Evolutionary conservation across 2,797 vertebrate genomes (phyloP), one percentile per base, ranked within the genome.

Genomic region (Sebastes jordani): DNA sequence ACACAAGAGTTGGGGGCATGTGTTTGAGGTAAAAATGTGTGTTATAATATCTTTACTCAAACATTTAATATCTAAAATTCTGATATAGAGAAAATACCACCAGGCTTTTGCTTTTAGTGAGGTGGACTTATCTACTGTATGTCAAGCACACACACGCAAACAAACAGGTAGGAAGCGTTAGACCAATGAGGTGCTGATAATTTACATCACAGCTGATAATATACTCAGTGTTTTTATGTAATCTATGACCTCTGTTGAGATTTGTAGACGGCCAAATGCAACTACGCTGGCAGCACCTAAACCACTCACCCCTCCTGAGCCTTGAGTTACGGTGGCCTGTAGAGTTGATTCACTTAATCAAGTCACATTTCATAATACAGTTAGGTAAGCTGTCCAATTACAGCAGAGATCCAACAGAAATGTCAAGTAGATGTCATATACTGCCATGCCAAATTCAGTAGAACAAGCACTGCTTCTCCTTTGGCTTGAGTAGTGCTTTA

Each of bases 241-340:
- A 84, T 75, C 27, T 63, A 9, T 84, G 79, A 82, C 82, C 81
- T 90, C 71, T 82, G 71, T 27, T 46, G 25, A 67, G 46, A 74
- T 75, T 34, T 80, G 70, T 32, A 54, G 25, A 42, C 8, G 65
- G 11, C 30, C 59, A 67, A 74, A 60, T 74, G 36, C 7, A 61
- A 61, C 60, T 18, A 16, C 52, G 46, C 11, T 62, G 46, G n/a
- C 25, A 68, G 63, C 22, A 6, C 16, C 67, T 14, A 23, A 30
- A 49, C 22, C 49, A 9, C 46, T 74, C 56, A 62, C 32, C 22
- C 9, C 23, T 54, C 18, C 29, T 42, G 60, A 68, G 32, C 58
- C 49, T 38, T 34, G 29, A 71, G 72, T 63, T 76, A 71, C 3
- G 5, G 13, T 36, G 52, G 32, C 65, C 69, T 46, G 62, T 14